These are phyloP conservation scores for Orthosia cruda DNA, from an alignment of 2,888 invertebrate species.

Conservation along the genomic window DNA sequence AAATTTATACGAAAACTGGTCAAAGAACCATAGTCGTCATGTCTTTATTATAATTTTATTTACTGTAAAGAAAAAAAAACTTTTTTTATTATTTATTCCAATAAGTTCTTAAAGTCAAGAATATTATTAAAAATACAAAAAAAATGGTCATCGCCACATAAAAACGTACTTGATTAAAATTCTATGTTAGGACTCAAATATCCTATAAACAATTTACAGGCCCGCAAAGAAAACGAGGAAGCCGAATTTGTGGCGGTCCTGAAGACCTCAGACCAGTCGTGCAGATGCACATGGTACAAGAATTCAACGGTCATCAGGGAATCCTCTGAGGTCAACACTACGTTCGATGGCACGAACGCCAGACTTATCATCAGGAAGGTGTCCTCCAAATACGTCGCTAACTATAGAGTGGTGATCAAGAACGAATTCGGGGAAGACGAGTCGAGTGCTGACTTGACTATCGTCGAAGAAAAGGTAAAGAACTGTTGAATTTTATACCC, in stretches of 20 bases:
- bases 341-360: constrained; percentile 96
- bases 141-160: too few species aligned
- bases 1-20: neutral
- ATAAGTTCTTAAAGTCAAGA: too few species aligned
- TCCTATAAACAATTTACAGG: constrained; percentile 73
- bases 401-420: constrained; percentile 96
- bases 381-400: constrained; percentile 95
- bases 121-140: too few species aligned
- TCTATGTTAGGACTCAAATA: neutral
- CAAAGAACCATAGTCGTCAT: neutral
- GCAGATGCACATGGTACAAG: constrained; percentile 97
- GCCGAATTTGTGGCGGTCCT: constrained; percentile 95
- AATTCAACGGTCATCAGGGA: constrained; percentile 95
- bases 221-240: constrained; percentile 92
- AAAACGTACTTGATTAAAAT: neutral
- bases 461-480: constrained; percentile 92
- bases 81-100: too few species aligned
- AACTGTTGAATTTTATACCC: neutral
- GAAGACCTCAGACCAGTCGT: constrained; percentile 95
- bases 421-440: constrained; percentile 98
- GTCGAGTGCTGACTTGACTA: constrained; percentile 96
- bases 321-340: constrained; percentile 95
- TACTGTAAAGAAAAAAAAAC: too few species aligned
- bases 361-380: constrained; percentile 95
- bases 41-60: too few species aligned